Conservation (phyloP, 2,888 invertebrate species). For the Pollenia griseotomentosa region DNA sequence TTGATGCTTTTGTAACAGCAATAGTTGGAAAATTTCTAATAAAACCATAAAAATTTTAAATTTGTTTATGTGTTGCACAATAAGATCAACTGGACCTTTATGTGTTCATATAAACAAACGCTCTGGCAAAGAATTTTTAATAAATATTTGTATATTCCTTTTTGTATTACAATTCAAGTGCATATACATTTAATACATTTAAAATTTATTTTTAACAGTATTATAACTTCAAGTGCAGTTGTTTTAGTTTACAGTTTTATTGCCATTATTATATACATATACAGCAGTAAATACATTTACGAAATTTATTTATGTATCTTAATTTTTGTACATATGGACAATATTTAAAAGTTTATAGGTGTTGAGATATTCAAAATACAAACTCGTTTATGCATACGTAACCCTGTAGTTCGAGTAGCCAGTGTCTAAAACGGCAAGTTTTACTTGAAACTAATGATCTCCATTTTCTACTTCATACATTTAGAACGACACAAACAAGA, state of each 20-base stretch:
- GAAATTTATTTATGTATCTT: background rate
- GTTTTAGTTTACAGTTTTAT: background rate
- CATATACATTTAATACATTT: background rate
- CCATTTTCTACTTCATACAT: too few species aligned
- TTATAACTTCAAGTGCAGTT: background rate
- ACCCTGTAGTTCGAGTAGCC: too few species aligned
- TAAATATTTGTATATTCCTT: background rate
- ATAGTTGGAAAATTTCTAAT: slow-evolving; percentile 37
- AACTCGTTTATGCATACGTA: background rate
- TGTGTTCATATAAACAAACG: background rate
- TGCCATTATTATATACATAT: background rate
- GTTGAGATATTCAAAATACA: background rate
- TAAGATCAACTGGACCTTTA: background rate
- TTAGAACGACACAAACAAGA: too few species aligned
- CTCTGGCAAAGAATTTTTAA: background rate
- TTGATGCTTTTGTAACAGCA: background rate
- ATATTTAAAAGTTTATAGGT: slow-evolving; percentile 21
- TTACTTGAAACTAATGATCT: too few species aligned
- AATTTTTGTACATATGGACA: slow-evolving; percentile 11
- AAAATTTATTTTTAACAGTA: slow-evolving; percentile 17
- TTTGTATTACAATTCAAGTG: background rate
- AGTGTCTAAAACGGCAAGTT: too few species aligned
- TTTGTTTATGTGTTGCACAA: slow-evolving; percentile 20
- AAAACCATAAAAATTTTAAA: slow-evolving; percentile 23
- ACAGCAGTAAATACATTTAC: background rate